Evolutionary conservation across 1,140 invertebrate genomes (phyloP).

Genomic region (Panagrolaimus sp.): DNA sequence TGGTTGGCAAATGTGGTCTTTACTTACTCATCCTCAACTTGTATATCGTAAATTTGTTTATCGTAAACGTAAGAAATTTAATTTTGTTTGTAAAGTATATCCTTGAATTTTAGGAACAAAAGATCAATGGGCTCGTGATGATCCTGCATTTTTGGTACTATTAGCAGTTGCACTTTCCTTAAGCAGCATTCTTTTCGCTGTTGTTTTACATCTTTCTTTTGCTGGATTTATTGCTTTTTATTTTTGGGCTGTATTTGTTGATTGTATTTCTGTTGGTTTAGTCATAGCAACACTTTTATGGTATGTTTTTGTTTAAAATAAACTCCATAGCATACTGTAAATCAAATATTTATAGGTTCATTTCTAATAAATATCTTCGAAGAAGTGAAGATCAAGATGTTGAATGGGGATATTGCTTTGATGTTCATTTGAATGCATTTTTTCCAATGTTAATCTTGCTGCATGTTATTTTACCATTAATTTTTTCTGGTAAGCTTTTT

Average conservation of each 20-base stretch:
- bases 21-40: slow-evolving; percentile 90
- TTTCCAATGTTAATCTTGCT: slow-evolving; percentile 88
- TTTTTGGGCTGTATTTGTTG: slow-evolving; percentile 84
- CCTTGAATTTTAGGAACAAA: slow-evolving; percentile 88
- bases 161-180: slow-evolving; percentile 78
- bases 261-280: slow-evolving; percentile 81
- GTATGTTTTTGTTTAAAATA: too few species aligned
- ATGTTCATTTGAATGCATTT: slow-evolving; percentile 96
- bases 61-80: slow-evolving; percentile 79
- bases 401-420: slow-evolving; percentile 97
- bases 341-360: slow-evolving; percentile 74
- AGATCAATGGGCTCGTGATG: slow-evolving; percentile 95
- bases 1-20: slow-evolving; percentile 94
- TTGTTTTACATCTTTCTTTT: slow-evolving; percentile 72
- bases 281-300: slow-evolving; percentile 82
- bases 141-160: slow-evolving; percentile 93
- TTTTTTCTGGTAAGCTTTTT: slow-evolving; percentile 44
- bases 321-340: too few species aligned
- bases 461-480: slow-evolving; percentile 70
- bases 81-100: slow-evolving; percentile 18
- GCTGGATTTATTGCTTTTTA: slow-evolving; percentile 77
- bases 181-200: slow-evolving; percentile 80
- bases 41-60: slow-evolving; percentile 94
- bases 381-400: slow-evolving; percentile 72
- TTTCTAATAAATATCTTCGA: slow-evolving; percentile 79